Evolutionary conservation across 2,113 vertebrate species (phyloP), one percentile per base, ranked within the genome.

Genomic region (Paedocypris sp.): DNA sequence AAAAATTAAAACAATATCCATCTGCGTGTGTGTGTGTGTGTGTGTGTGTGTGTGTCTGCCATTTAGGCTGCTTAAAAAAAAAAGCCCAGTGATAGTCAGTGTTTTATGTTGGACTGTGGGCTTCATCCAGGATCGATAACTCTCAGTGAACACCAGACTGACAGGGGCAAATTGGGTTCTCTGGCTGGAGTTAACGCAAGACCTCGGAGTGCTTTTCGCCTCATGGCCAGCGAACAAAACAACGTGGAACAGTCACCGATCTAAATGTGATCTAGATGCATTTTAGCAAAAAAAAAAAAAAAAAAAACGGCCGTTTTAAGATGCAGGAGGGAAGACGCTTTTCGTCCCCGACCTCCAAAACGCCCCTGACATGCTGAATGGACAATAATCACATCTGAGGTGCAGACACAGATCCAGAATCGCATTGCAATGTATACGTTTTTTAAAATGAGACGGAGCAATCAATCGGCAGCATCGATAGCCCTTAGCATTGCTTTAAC

Each of bases 401-500:
- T 69, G 67, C 64, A 66, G 71, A 78, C 74, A 83, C 79, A 88
- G 88, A 87, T 75, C 80, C 67, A 28, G 64, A 79, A 74, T 72
- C 65, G 69, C 68, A 76, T 78, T 70, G 80, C 74, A 39, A 45
- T 72, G 75, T 80, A 77, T 76, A 80, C 71, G 75, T 80, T 76
- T 87, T 88, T 43, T 31, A 42, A 86, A 82, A 84, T 77, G 84
- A 78, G 80, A 84, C 62, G 84, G 82, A 88, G 87, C 87, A 88
- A 87, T 88, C 88, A 87, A 86, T 88, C 85, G 67, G 80, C 80
- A 78, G 86, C 78, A 78, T 90, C 87, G 72, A 88, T 91, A 88
- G 76, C 80, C 72, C 76, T 88, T 94, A 90, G 83, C 85, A 86
- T 88, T 81, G 76, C 76, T 86, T 88, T 87, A 87, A 85, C 82